Percentiles rank a stretch among this genome's conserved stretches.
Conservation (phyloP, 1,140 invertebrate species). For the Centruroides vittatus region DNA sequence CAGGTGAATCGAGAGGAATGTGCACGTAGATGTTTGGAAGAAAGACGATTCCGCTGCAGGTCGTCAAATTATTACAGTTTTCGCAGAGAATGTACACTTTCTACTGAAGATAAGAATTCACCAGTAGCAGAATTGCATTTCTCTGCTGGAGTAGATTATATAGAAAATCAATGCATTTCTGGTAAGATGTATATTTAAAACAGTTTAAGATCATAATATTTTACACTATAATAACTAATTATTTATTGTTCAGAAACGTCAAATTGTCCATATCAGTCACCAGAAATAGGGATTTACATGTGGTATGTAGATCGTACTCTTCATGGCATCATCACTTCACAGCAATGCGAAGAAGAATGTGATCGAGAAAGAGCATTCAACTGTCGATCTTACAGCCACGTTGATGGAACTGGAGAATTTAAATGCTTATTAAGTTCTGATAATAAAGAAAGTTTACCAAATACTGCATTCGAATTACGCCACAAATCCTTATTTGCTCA, state of each 20-base stretch:
- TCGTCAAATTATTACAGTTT: constrained; percentile 34
- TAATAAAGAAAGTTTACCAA: constrained; percentile 25
- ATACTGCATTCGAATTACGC: constrained; percentile 27
- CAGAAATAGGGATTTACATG: constrained; percentile 12
- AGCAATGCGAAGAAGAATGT: constrained; percentile 33
- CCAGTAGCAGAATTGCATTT: constrained; percentile 22
- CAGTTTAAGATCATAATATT: too few species aligned
- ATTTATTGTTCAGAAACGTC: constrained; percentile 5
- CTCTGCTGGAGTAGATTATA: constrained; percentile 29
- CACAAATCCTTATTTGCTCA: constrained; percentile 30
- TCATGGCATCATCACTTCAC: neutral
- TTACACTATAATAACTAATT: too few species aligned
- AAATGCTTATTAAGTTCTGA: constrained; percentile 30
- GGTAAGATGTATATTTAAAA: constrained; percentile 22
- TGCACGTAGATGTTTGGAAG: constrained; percentile 32
- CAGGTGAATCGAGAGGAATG: constrained; percentile 31
- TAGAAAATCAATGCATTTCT: constrained; percentile 37
- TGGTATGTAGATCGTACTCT: constrained; percentile 2
- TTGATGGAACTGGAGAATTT: constrained; percentile 18
- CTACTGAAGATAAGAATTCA: constrained; percentile 29
- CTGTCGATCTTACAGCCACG: constrained; percentile 35
- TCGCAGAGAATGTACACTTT: constrained; percentile 32
- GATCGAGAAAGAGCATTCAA: constrained; percentile 34
- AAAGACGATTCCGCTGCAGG: constrained; percentile 30
- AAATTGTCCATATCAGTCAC: constrained; percentile 10